phyloP scores from a whole-genome alignment of 2,797 vertebrate genomes.

The Argentina silus region DNA sequence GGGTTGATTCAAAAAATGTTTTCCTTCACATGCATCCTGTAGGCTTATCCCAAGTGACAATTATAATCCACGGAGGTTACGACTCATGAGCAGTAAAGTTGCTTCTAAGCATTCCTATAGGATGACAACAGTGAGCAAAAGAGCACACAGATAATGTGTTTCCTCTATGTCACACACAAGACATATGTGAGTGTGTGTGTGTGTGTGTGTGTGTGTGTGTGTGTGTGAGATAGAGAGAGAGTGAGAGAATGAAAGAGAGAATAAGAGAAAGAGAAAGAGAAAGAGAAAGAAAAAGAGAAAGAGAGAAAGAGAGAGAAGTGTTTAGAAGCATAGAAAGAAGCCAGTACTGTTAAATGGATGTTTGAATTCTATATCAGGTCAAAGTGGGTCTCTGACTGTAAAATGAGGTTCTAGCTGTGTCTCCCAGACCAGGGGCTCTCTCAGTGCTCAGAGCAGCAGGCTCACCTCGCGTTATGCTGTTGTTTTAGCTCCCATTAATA shows the following conservation, averaged over 20 bases:
- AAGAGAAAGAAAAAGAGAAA: neutral
- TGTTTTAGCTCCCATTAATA: constrained; percentile 17
- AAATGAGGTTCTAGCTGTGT: neutral
- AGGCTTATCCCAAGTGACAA: neutral
- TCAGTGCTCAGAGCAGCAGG: constrained; percentile 2
- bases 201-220: neutral
- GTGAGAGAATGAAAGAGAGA: neutral
- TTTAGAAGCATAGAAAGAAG: neutral
- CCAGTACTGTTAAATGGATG: too few relatives aligned
- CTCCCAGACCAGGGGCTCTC: neutral
- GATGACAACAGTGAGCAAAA: neutral
- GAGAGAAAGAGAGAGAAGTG: neutral
- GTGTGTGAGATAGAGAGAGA: neutral
- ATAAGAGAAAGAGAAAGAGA: neutral
- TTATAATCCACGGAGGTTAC: neutral
- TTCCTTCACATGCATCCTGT: constrained; percentile 12
- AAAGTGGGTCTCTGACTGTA: neutral
- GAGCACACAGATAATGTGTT: neutral
- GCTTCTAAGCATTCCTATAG: neutral
- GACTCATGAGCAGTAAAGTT: neutral
- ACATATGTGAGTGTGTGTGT: neutral
- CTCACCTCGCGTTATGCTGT: neutral
- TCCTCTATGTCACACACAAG: neutral
- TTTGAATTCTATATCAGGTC: too few relatives aligned
- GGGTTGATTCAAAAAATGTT: constrained; percentile 19